phyloP scores from a whole-genome alignment of 1,140 invertebrate species.

The Galendromus occidentalis region DNA sequence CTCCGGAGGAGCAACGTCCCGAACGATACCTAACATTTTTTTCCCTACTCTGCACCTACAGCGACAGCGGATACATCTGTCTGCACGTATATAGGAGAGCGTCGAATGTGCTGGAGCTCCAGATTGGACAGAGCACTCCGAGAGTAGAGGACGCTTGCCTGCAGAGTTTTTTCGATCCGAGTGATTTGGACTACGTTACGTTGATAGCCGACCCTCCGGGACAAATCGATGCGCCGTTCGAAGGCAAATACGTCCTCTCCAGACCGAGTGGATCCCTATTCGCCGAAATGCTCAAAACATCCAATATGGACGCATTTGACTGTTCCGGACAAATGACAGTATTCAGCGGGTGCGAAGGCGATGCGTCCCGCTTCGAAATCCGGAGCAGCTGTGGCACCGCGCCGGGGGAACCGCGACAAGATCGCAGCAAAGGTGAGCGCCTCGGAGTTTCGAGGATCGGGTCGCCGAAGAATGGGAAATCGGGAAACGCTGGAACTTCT shows the following conservation, averaged over 20 bases:
- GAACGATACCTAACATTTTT: too few species aligned
- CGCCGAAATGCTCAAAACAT: neutral
- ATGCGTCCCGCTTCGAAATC: neutral
- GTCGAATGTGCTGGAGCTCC: conserved; percentile 22
- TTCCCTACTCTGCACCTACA: conserved; percentile 6
- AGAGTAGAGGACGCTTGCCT: conserved; percentile 1
- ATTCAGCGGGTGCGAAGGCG: neutral
- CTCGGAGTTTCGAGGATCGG: too few species aligned
- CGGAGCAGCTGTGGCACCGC: neutral
- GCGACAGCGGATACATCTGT: conserved; percentile 21
- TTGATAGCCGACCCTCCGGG: neutral
- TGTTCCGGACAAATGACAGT: neutral
- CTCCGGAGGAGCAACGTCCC: too few species aligned
- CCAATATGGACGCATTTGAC: neutral
- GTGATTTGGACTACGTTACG: neutral
- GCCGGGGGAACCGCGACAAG: too few species aligned
- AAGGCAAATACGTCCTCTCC: neutral
- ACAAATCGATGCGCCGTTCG: neutral
- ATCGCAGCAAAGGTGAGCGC: too few species aligned
- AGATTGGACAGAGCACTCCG: conserved; percentile 16
- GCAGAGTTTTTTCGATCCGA: neutral
- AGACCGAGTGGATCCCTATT: neutral
- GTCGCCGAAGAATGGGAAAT: too few species aligned
- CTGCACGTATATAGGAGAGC: conserved; percentile 19
- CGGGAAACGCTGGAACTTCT: too few species aligned